A percentile compares a stretch with the other conserved stretches of the same genome.
Evolutionary conservation across 2,113 vertebrate species (phyloP).

Genomic region (Pterocles gutturalis): DNA sequence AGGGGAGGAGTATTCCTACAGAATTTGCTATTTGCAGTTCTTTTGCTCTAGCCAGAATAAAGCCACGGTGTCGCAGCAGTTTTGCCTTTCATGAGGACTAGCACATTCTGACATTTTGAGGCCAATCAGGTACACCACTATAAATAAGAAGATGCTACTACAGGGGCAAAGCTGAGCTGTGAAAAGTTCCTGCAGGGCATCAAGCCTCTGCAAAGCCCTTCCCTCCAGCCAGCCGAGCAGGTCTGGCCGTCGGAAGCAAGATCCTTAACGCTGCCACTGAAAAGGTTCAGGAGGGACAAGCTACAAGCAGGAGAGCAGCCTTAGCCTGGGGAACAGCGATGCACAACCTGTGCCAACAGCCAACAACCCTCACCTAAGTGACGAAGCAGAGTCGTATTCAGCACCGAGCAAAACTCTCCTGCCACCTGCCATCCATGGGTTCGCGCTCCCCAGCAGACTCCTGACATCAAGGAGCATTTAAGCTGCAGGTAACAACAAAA

Average conservation of each 20-base stretch:
- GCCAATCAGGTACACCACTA: neutral
- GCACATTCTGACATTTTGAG: constrained; percentile 12
- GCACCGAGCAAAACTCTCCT: neutral
- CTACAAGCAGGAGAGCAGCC: neutral
- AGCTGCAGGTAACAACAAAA: neutral
- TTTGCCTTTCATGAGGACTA: neutral
- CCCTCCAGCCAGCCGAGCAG: neutral
- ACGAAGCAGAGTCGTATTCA: neutral
- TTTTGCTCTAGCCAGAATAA: neutral
- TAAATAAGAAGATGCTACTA: neutral
- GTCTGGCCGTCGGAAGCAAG: neutral
- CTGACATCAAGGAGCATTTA: neutral
- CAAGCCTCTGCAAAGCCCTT: neutral
- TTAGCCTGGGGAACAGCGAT: neutral
- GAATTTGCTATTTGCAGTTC: neutral
- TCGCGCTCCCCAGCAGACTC: neutral
- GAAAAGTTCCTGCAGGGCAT: neutral
- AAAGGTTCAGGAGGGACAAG: neutral
- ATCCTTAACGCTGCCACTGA: neutral
- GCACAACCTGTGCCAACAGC: neutral
- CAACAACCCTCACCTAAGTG: neutral
- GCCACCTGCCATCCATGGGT: neutral
- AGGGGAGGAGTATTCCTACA: neutral
- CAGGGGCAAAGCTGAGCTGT: neutral
- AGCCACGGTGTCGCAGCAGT: neutral